These are phyloP conservation scores for Ceratosolen fusciceps DNA, from an alignment of 1,140 invertebrate species.

Conservation along the genomic window DNA sequence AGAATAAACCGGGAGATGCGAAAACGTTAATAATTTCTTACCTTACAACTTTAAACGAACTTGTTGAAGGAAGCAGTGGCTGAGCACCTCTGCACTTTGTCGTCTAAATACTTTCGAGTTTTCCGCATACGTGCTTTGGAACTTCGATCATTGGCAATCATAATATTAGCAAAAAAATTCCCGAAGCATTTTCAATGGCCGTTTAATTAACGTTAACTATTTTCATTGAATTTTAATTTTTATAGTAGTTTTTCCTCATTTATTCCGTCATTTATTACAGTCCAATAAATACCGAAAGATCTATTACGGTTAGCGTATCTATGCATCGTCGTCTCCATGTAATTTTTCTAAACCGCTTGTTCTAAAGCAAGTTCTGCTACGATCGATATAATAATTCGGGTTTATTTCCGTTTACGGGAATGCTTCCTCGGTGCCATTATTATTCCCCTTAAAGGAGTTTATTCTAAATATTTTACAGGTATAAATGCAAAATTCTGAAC, in stretches of 20 bases:
- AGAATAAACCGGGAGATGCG: no score
- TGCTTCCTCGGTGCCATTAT: no score
- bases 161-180: conserved; percentile 27
- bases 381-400: no score
- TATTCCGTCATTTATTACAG: no score
- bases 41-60: conserved; percentile 3
- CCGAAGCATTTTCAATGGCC: not conserved
- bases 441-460: no score
- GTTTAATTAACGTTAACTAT: conserved; percentile 18
- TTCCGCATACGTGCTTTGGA: not conserved
- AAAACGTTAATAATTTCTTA: no score
- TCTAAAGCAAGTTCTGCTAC: not conserved
- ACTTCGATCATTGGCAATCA: conserved; percentile 3
- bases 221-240: not conserved
- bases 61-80: conserved; percentile 15
- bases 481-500: not conserved
- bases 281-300: no score
- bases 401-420: no score
- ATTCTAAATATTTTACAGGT: not conserved
- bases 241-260: no score
- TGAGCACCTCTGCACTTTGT: conserved; percentile 32
- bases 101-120: conserved; percentile 18
- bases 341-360: not conserved
- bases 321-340: no score
- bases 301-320: no score